Percentiles rank a stretch among this genome's conserved stretches.
Evolutionary conservation across 2,888 invertebrate genomes (phyloP).

Genomic region (Apeira syringaria): DNA sequence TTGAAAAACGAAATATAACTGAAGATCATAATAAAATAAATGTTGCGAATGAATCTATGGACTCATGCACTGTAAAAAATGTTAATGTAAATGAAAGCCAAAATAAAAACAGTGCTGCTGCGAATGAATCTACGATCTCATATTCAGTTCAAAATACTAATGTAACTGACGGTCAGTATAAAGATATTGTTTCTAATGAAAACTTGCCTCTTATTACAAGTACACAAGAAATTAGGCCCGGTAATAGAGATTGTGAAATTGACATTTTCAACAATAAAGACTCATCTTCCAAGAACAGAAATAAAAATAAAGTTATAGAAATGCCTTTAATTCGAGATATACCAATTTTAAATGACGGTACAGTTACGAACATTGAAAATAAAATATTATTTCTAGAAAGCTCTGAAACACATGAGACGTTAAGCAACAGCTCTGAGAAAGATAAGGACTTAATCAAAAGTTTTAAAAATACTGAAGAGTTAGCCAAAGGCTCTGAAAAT

Average conservation of each 20-base stretch:
- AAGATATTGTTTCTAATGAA: neutral
- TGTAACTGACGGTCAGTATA: neutral
- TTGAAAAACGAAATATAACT: no score
- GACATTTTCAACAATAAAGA: neutral
- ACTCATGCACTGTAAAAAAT: no score
- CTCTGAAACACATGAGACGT: no score
- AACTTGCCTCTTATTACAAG: no score
- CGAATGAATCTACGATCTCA: conserved; percentile 2
- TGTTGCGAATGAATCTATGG: no score
- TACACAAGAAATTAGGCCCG: no score
- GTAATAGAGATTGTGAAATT: neutral
- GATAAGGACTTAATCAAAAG: neutral
- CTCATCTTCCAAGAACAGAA: neutral
- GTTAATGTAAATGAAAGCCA: neutral
- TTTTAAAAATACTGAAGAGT: no score
- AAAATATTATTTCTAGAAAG: no score
- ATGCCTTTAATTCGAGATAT: conserved; percentile 25
- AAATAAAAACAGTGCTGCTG: neutral
- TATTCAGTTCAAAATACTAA: neutral
- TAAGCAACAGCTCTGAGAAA: neutral
- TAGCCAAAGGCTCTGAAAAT: no score
- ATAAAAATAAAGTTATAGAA: conserved; percentile 22
- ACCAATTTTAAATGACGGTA: conserved; percentile 20
- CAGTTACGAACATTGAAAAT: no score
- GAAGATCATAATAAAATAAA: no score